Evolutionary conservation across 2,888 invertebrate species (phyloP), one percentile per base, ranked within the genome.

Genomic region (Pristionchus exspectatus): DNA sequence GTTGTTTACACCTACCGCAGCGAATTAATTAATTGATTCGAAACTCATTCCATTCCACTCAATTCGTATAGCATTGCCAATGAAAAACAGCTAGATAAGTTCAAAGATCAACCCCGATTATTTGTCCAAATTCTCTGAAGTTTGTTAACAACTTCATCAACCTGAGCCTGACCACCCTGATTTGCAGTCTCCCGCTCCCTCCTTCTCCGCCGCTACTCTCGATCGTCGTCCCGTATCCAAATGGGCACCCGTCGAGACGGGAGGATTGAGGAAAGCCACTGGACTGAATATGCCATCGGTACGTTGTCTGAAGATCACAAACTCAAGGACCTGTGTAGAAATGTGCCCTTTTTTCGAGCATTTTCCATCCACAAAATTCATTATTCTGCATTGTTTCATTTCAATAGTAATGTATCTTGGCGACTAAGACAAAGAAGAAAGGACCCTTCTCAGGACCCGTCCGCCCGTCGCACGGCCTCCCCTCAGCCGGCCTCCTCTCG

Each of bases 161-260:
- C 27, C n/a, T 69, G 69, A 69, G 16, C 69, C 12, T 69, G 16
- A 72, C 2, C 72, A n/a, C 63, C 33, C 33, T 44, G 5, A 12
- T 69, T 87, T 50, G 24, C 87, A 66, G 87, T 87, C 69, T 1
- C 87, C 87, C n/a, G 87, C 59, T 21, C 84, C 84, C 27, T 38
- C 56, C 33, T 85, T 85, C 84, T 85, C 84, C 54, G 54, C 87
- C 16, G 54, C 87, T 12, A 72, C 87, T 30, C 72, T 88, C 56
- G 87, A 88, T 38, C 33, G 63, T 30, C 56, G 63, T 16, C 87
- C 87, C 27, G 59, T 56, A 0, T 88, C 87, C 30, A 88, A 88
- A 24, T 89, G 89, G 89, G 89, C 89, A 5, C 89, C 89, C 27
- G 89, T 89, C 2, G 89, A 89, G 83, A 89, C 89, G 2, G 89